Evolutionary conservation across 2,113 vertebrate species (phyloP), one percentile per base, ranked within the genome.

Genomic region (Chloebia gouldiae): DNA sequence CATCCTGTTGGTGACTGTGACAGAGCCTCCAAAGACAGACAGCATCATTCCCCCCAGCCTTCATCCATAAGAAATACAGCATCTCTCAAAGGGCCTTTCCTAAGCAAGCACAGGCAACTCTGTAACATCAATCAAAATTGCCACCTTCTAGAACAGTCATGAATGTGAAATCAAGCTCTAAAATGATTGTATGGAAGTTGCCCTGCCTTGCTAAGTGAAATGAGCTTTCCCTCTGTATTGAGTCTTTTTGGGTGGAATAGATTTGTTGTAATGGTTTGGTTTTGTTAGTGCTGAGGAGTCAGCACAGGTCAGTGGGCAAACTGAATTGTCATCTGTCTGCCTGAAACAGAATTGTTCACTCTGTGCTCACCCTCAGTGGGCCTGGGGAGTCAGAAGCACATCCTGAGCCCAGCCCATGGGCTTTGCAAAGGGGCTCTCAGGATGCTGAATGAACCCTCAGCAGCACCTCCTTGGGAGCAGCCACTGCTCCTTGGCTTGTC

Each of bases 221-320:
- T 56, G 56, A 86, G 49, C 31, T 83, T 90, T 92, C 53, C 33
- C 42, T 69, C 75, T 61, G 42, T 33, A 14, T 65, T 53, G 63
- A 64, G 44, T 33, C 54, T 78, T 33, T 71, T 33, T n/a, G 51
- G 57, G 63, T 86, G 82, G 86, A 88, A 77, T 45, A 47, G 59
- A 63, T 82, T 59, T 70, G 90, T 77, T 53, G 66, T 33, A 63
- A 56, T 54, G 85, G 40, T 90, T 82, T 93, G 75, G 50, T 86
- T 94, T 81, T 89, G 68, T 91, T 31, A 11, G 21, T 37, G 27
- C 2, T 2, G 4, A 56, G 85, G 72, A 96, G 88, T 81, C 80
- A 88, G 37, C 64, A 51, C 24, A 95, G 92, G 91, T 95, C 83
- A 93, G 72, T 30, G 72, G 87, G 76, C 83, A 91, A 81, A 56